Base-by-base conservation (phyloP, 2,113 vertebrate species). In the Melospiza melodia region DNA sequence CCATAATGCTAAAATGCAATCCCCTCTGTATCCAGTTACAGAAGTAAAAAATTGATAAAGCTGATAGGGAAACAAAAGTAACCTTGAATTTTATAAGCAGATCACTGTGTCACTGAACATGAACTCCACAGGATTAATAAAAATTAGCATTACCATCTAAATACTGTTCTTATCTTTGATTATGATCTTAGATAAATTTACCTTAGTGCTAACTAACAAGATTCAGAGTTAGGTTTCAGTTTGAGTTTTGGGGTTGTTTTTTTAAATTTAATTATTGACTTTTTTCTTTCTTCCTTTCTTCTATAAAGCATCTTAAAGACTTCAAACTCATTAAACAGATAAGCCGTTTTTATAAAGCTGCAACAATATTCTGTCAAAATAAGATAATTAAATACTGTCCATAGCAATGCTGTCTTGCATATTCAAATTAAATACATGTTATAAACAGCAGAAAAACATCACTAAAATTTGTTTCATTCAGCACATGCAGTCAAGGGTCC, bases 11-110 rank as follows among this genome's bases (percentile, higher is more conserved):
- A 87, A 89, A 92, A 90, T 35, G 68, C 44, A 85, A 61, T 54
- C 43, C 48, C 76, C 77, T 82, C 67, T 82, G 59, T 90, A 94
- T 94, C 89, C 89, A 78, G 76, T 94, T 83, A 96, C 90, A 86
- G 55, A 92, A 81, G 93, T 71, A 52, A 89, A 87, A 68, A 95
- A 75, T 37, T 75, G 73, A 95, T 91, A 91, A 94, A 94, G 80
- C 57, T 57, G 79, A 68, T 8, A 72, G 33, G 55, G 52, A 84
- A 95, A 72, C 77, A 91, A 73, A 93, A 59, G 31, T 57, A 95
- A 92, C 80, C 73, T 68, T 93, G 63, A 67, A 57, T 73, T 84
- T 79, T 44, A 54, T 57, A 90, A 93, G 44, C n/a, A 76, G 31
- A 77, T 84, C 59, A 55, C 77, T 37, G 63, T 79, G 91, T 87